These are phyloP conservation scores for Percina caprodes DNA, from an alignment of 2,113 vertebrate species.

Conservation along the genomic window DNA sequence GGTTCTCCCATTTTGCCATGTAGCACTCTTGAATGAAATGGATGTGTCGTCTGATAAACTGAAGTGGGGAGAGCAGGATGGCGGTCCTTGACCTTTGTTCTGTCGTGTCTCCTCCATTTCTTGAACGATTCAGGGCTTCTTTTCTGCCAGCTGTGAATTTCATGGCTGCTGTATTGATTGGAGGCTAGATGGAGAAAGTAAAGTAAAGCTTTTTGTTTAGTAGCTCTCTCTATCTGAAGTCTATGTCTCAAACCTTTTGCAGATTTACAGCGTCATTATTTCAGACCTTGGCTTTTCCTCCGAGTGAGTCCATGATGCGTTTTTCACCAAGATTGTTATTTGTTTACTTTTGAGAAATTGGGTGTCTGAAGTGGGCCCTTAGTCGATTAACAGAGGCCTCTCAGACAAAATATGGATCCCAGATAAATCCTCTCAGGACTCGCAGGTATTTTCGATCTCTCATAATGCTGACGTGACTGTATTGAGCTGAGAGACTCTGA, in stretches of 20 bases:
- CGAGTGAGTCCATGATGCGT: background rate
- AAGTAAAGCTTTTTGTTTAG: background rate
- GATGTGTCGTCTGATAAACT: constrained; percentile 26
- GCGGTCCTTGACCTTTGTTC: constrained; percentile 50
- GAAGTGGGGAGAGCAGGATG: constrained; percentile 12
- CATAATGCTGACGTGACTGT: constrained; percentile 50
- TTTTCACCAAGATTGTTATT: background rate
- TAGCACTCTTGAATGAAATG: constrained; percentile 32
- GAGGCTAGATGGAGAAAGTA: background rate
- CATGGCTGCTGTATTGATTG: background rate
- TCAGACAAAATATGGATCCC: constrained; percentile 25
- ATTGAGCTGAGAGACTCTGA: constrained; percentile 67
- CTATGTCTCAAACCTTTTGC: background rate
- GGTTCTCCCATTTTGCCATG: constrained; percentile 12
- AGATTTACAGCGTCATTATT: background rate
- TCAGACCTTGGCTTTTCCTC: background rate
- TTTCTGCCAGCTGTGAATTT: constrained; percentile 1
- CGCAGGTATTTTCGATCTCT: constrained; percentile 52
- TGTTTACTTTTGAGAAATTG: constrained; percentile 16
- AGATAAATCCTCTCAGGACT: background rate
- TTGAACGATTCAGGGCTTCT: background rate
- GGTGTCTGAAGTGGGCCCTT: background rate
- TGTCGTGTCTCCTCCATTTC: background rate
- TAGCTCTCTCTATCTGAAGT: background rate
- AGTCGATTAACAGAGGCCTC: background rate